A percentile compares a stretch with the other conserved stretches of the same genome.
Conservation (phyloP, 1,140 invertebrate species). For the Acromyrmex echinatior region DNA sequence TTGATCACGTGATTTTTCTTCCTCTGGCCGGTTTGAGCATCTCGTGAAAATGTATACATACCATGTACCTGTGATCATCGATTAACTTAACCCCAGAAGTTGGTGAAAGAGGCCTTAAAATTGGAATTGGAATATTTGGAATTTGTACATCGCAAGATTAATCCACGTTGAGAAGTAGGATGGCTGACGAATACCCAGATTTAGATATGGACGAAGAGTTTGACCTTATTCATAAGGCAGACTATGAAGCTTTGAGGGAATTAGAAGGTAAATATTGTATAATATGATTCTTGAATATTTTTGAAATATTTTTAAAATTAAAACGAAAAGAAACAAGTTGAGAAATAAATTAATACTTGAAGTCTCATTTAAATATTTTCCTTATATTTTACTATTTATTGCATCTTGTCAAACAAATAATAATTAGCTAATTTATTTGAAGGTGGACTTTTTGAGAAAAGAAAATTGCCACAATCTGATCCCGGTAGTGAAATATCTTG, state of each 20-base stretch:
- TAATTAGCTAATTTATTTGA: not conserved
- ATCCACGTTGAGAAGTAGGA: constrained; percentile 22
- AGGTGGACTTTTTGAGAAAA: not conserved
- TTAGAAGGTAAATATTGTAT: constrained; percentile 84
- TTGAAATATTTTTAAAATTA: not conserved
- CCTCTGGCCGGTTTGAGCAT: no score
- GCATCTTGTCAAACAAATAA: not conserved
- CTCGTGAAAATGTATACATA: no score
- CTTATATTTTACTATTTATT: not conserved
- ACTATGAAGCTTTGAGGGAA: constrained; percentile 90
- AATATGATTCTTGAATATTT: constrained; percentile 69
- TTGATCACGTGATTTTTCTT: no score
- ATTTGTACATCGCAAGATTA: not conserved
- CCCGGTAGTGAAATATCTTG: not conserved
- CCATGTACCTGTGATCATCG: no score
- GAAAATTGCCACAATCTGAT: not conserved
- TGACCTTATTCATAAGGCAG: constrained; percentile 91
- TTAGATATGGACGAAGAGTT: constrained; percentile 92
- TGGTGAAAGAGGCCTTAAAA: no score
- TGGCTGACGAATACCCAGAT: constrained; percentile 90
- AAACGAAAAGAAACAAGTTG: not conserved
- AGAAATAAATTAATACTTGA: not conserved
- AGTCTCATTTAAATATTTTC: not conserved
- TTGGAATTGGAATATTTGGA: no score
- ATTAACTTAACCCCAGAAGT: no score